Evolutionary conservation across 2,113 vertebrate genomes (phyloP).

Genomic region (Saguinus midas): DNA sequence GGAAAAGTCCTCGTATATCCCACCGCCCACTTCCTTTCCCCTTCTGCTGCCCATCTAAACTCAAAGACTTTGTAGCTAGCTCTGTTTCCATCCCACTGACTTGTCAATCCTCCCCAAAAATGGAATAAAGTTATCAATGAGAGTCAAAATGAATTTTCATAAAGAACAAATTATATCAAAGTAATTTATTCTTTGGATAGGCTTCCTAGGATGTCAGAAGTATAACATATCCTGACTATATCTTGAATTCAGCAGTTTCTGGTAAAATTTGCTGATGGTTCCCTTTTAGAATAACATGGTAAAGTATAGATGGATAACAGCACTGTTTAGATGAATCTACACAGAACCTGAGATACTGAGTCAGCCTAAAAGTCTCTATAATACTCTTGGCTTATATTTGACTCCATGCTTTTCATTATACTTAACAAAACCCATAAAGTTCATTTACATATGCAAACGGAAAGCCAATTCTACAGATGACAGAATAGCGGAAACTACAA

Average conservation of each 20-base stretch:
- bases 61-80: neutral
- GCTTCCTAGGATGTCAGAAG: neutral
- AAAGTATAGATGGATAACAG: neutral
- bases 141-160: constrained; percentile 2
- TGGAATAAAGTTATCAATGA: neutral
- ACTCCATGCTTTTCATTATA: constrained; percentile 1
- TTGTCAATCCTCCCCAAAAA: neutral
- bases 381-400: neutral
- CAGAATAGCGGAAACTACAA: neutral
- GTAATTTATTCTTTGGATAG: neutral
- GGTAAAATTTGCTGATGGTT: neutral
- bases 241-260: neutral
- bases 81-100: neutral
- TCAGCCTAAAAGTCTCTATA: neutral
- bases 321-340: neutral
- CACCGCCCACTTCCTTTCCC: neutral
- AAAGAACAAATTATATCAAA: neutral
- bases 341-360: neutral
- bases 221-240: neutral
- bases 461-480: neutral
- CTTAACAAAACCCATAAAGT: constrained; percentile 21
- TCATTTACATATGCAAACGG: constrained; percentile 13
- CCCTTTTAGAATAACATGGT: neutral
- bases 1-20: neutral
- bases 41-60: neutral